Conservation (phyloP, 1,140 invertebrate genomes). For the Meloidogyne hapla region DNA sequence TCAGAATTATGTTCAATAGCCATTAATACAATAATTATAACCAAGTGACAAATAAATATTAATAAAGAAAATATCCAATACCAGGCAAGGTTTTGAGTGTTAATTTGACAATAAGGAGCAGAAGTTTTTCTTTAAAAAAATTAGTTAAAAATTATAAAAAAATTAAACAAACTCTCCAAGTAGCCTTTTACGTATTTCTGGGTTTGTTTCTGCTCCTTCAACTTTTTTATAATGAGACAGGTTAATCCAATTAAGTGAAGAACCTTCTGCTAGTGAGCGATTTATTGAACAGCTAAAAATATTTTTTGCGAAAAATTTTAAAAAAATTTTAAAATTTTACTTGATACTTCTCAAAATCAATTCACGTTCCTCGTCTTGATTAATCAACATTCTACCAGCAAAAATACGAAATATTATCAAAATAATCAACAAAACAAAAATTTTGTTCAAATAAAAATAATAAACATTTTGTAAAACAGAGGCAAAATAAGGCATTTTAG, state of each 20-base stretch:
- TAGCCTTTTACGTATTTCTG: neutral
- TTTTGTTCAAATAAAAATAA: neutral
- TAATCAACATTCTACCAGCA: neutral
- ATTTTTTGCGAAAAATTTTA: neutral
- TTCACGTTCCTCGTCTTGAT: neutral
- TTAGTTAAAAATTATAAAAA: too few relatives aligned
- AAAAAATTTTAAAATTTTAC: neutral
- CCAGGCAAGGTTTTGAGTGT: neutral
- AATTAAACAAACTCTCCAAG: neutral
- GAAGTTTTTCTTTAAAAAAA: neutral
- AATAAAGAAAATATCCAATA: neutral
- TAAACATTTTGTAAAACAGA: neutral
- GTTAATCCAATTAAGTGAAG: neutral
- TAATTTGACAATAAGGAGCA: neutral
- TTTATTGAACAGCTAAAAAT: neutral
- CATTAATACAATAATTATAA: neutral
- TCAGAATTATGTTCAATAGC: neutral
- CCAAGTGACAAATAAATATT: neutral
- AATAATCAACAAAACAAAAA: neutral
- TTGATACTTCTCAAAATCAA: neutral
- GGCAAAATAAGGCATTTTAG: too few relatives aligned
- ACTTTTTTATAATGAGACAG: neutral
- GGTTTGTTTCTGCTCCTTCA: neutral
- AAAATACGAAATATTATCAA: neutral
- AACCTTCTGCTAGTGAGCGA: neutral